These are phyloP conservation scores for Zele albiditarsus DNA, from an alignment of 2,888 invertebrate genomes.

Conservation along the genomic window DNA sequence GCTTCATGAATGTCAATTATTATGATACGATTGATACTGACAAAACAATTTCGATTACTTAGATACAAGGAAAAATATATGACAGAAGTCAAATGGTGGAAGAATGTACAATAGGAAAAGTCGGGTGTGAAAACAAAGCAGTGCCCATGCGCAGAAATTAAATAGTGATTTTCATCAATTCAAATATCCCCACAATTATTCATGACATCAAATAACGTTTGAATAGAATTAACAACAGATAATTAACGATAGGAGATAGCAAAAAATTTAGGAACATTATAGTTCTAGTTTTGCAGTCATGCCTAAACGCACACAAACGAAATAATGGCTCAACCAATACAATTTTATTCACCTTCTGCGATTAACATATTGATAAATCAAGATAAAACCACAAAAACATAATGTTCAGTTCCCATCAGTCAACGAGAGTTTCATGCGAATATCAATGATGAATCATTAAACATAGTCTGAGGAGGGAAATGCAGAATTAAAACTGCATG, in stretches of 20 bases:
- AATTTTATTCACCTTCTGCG: slow-evolving; percentile 10
- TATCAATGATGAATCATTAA: too few relatives aligned
- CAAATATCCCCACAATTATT: neutral
- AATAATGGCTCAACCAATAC: slow-evolving; percentile 27
- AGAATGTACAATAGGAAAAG: neutral
- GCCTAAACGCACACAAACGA: neutral
- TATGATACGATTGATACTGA: slow-evolving; percentile 24
- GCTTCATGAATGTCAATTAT: slow-evolving; percentile 50
- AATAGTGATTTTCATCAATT: neutral
- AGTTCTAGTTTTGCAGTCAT: neutral
- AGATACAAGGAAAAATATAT: too few relatives aligned
- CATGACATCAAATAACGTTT: neutral
- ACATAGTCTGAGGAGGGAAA: too few relatives aligned
- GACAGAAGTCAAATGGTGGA: neutral
- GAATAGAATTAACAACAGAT: neutral
- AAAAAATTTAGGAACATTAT: too few relatives aligned
- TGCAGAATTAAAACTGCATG: too few relatives aligned
- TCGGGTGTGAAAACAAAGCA: neutral
- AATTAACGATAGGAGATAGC: neutral
- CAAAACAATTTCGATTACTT: neutral
- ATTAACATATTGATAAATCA: neutral
- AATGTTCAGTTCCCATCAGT: neutral
- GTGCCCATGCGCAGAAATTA: neutral
- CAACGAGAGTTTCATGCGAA: neutral
- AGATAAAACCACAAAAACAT: neutral